Conservation (phyloP, 2,797 vertebrate genomes). For the Protosalanx chinensis region DNA sequence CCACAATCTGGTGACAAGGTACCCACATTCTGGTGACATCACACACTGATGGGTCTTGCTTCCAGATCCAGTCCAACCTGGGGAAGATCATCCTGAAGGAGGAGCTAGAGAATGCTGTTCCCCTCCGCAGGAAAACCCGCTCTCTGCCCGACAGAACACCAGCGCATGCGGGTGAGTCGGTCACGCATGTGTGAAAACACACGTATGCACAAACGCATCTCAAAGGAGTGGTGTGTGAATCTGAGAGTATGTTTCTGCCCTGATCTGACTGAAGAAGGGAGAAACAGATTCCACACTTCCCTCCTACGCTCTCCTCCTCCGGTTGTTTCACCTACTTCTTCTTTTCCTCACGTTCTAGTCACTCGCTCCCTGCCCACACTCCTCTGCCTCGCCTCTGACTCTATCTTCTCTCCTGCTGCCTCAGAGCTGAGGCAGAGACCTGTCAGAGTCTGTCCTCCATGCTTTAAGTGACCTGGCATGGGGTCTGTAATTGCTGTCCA, state of each 20-base stretch:
- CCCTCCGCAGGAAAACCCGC: constrained; percentile 84
- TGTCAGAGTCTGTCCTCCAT: not conserved
- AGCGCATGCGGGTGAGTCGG: constrained; percentile 33
- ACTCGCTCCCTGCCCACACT: not conserved
- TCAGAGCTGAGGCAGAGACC: not conserved
- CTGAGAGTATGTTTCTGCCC: not conserved
- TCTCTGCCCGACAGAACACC: constrained; percentile 83
- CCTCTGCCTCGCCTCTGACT: too few species aligned
- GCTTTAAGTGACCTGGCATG: not conserved
- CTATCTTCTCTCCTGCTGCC: not conserved
- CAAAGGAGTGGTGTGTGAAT: not conserved
- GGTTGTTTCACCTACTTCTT: not conserved
- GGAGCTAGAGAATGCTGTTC: constrained; percentile 80
- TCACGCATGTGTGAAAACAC: constrained; percentile 30
- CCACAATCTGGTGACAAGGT: not conserved
- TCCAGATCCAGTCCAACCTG: constrained; percentile 89
- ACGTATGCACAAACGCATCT: not conserved
- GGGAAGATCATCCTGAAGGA: constrained; percentile 93
- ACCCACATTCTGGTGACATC: not conserved
- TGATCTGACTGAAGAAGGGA: not conserved
- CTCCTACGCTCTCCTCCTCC: not conserved
- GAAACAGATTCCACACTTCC: not conserved
- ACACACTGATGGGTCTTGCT: not conserved
- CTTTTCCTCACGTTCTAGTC: not conserved
- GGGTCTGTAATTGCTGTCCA: not conserved